These are phyloP conservation scores for Beris chalybata DNA, from an alignment of 2,888 invertebrate genomes.

Conservation along the genomic window DNA sequence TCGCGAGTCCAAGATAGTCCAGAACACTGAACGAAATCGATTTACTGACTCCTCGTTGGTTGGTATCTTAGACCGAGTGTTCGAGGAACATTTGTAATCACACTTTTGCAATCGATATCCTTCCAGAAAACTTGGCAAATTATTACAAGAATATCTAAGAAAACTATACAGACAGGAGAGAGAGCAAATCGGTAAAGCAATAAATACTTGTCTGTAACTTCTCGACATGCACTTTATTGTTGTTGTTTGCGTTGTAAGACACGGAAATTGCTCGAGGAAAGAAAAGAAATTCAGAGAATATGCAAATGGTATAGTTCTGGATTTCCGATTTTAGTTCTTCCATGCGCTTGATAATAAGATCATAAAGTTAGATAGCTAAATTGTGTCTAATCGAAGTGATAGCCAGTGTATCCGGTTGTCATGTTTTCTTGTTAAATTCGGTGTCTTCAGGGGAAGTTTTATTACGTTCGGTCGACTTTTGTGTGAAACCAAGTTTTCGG, in stretches of 20 bases:
- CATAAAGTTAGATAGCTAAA: too few relatives aligned
- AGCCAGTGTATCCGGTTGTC: too few relatives aligned
- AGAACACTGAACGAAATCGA: background rate
- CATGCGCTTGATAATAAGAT: too few relatives aligned
- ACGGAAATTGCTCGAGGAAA: slow-evolving; percentile 20
- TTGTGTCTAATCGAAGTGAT: too few relatives aligned
- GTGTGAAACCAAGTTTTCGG: too few relatives aligned
- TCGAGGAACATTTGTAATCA: slow-evolving; percentile 30
- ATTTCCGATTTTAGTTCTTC: too few relatives aligned
- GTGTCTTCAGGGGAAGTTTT: too few relatives aligned
- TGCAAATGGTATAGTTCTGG: slow-evolving; percentile 11
- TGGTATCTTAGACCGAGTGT: background rate
- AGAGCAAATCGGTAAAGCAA: background rate
- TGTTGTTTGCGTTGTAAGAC: slow-evolving; percentile 8
- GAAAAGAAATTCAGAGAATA: slow-evolving; percentile 21
- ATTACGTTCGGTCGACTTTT: too few relatives aligned
- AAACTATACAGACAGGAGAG: background rate
- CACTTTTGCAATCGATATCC: slow-evolving; percentile 26
- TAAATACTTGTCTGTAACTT: slow-evolving; percentile 24
- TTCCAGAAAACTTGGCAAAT: slow-evolving; percentile 19
- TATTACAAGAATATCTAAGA: slow-evolving; percentile 9
- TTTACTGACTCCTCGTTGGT: slow-evolving; percentile 19
- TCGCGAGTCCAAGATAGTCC: slow-evolving; percentile 10
- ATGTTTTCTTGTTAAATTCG: too few relatives aligned
- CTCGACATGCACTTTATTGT: slow-evolving; percentile 3